Conservation (phyloP, 2,113 vertebrate species). For the Montifringilla adamsi region DNA sequence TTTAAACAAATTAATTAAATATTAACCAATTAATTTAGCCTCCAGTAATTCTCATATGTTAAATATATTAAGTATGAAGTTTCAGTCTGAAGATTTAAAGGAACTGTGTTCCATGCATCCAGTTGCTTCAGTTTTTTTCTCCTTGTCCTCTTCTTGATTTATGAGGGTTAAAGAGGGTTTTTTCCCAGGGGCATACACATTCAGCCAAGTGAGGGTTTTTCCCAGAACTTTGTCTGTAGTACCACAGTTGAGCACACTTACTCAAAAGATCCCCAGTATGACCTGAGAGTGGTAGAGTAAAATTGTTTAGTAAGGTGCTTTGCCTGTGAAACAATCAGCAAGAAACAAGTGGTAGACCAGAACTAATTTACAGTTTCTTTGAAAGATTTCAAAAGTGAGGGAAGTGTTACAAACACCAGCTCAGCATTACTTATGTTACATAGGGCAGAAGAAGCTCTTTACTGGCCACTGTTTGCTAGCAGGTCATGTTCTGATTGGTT, state of each 20-base stretch:
- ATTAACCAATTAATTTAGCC: background rate
- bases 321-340: background rate
- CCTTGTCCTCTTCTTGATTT: background rate
- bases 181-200: background rate
- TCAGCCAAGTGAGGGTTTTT: background rate
- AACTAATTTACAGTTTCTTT: background rate
- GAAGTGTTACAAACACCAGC: background rate
- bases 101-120: background rate
- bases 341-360: background rate
- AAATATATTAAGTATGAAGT: background rate
- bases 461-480: background rate
- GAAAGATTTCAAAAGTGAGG: background rate
- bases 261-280: background rate
- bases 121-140: background rate
- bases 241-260: background rate
- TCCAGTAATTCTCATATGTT: background rate
- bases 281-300: background rate
- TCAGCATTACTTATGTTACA: accelerated
- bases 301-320: background rate
- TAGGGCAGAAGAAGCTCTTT: background rate
- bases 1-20: background rate
- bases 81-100: background rate
- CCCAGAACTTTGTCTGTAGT: background rate
- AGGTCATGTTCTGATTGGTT: background rate
- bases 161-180: background rate